phyloP scores from a whole-genome alignment of 2,888 invertebrate genomes.

The Ypsolopha scabrella region DNA sequence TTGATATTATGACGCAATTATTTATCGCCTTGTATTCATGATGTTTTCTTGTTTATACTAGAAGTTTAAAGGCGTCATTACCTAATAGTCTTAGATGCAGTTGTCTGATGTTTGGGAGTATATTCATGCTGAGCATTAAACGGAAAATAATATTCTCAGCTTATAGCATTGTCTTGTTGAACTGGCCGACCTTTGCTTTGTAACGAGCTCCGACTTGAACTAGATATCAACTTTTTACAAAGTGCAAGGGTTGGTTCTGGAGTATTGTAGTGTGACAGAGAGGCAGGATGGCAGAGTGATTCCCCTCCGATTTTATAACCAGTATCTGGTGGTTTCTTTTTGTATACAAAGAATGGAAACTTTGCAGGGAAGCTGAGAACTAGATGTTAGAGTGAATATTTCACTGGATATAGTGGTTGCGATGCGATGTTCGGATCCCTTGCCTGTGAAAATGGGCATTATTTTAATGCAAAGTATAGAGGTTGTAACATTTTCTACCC shows the following conservation, averaged over 20 bases:
- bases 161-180: constrained; percentile 58
- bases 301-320: constrained; percentile 44
- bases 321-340: constrained; percentile 45
- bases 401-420: constrained; percentile 60
- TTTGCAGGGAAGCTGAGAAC: constrained; percentile 69
- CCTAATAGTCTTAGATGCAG: constrained; percentile 26
- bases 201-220: constrained; percentile 50
- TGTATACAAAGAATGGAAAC: constrained; percentile 59
- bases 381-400: constrained; percentile 54
- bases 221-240: constrained; percentile 38
- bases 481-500: constrained; percentile 76
- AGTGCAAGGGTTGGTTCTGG: constrained; percentile 57
- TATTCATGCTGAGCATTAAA: constrained; percentile 68
- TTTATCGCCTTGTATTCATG: constrained; percentile 10
- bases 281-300: constrained; percentile 48
- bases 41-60: constrained; percentile 17
- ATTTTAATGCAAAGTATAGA: constrained; percentile 94
- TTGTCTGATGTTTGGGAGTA: constrained; percentile 45
- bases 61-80: constrained; percentile 9
- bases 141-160: constrained; percentile 66
- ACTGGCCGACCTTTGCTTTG: constrained; percentile 65
- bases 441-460: constrained; percentile 85
- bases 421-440: constrained; percentile 67
- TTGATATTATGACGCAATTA: background rate
- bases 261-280: constrained; percentile 23